A percentile compares a stretch with the other conserved stretches of the same genome.
Conservation (phyloP, 2,797 vertebrate genomes). For the Hylomyscus alleni region DNA sequence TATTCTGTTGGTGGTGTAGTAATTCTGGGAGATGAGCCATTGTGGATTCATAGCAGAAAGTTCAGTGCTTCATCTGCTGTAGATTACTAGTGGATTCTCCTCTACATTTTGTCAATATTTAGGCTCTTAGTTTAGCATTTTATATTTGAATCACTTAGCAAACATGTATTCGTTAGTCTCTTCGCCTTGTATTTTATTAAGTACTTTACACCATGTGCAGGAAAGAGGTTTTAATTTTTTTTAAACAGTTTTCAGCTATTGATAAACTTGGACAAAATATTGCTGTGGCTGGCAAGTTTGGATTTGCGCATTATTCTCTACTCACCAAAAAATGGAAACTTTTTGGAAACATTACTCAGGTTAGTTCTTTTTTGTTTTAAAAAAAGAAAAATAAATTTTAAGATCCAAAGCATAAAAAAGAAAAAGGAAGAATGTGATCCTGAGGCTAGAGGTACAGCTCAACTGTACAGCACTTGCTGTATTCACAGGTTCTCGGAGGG, state of each 20-base stretch:
- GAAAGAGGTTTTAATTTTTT: slow-evolving; percentile 69
- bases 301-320: slow-evolving; percentile 99
- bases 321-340: slow-evolving; percentile 99
- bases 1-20: slow-evolving; percentile 45
- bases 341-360: slow-evolving; percentile 99
- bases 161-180: slow-evolving; percentile 54
- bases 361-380: slow-evolving; percentile 83
- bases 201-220: slow-evolving; percentile 51
- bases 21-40: slow-evolving; percentile 49
- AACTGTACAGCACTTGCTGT: not conserved
- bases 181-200: slow-evolving; percentile 40
- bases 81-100: slow-evolving; percentile 4
- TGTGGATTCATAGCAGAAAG: slow-evolving; percentile 50
- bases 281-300: slow-evolving; percentile 97
- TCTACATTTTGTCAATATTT: slow-evolving; percentile 43
- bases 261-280: slow-evolving; percentile 97
- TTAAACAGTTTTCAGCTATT: slow-evolving; percentile 96
- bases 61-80: slow-evolving; percentile 1
- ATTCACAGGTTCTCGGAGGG: not conserved
- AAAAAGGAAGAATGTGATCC: not conserved
- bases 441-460: not conserved
- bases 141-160: slow-evolving; percentile 61
- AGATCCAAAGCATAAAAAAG: slow-evolving; percentile 56
- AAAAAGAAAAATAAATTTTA: slow-evolving; percentile 40
- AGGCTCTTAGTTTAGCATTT: slow-evolving; percentile 41